Evolutionary conservation across 2,797 vertebrate genomes (phyloP), one percentile per base, ranked within the genome.

Genomic region (Oreortyx pictus): DNA sequence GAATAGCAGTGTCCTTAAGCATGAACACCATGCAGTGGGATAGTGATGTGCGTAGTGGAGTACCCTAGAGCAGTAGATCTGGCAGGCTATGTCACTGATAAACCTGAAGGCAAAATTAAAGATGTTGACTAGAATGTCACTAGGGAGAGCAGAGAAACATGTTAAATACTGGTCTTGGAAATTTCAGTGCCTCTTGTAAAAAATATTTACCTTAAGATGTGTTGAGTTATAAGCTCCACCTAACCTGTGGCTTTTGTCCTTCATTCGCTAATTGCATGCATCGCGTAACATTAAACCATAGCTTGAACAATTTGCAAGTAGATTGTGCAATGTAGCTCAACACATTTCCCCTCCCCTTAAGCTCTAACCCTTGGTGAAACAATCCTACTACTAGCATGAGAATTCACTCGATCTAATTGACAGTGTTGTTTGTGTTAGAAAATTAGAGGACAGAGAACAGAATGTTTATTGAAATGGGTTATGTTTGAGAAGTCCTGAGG

Each of bases 371-470:
- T 74, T 92, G 88, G 80, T 85, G 95, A 82, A 86, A 86, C 74
- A 77, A 75, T 90, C 52, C 54, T 79, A 49, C 54, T 79, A 50
- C 88, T 93, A 96, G 92, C 90, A 88, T 97, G 96, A 97, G 89
- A 97, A 97, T 88, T 92, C 95, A 68, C 70, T 84, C 76, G 83
- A 96, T 94, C 88, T 96, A 86, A 95, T 97, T 82, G 93, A 52
- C 81, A 96, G 17, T 66, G 77, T 88, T 96, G 60, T 86, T 94
- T 91, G 92, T 95, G 92, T 88, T 96, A 79, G 79, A 93, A 91
- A 57, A n/a, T 20, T 56, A n/a, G 18, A 90, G 27, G 29, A 74
- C 54, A 35, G 70, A 91, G 81, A 95, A 93, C n/a, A 93, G 85
- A 92, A 79, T 79, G 89, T 90, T 91, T 84, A 77, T 50, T 88